These are phyloP conservation scores for Zaprionus bogoriensis DNA, from an alignment of 2,888 invertebrate genomes.

Conservation along the genomic window DNA sequence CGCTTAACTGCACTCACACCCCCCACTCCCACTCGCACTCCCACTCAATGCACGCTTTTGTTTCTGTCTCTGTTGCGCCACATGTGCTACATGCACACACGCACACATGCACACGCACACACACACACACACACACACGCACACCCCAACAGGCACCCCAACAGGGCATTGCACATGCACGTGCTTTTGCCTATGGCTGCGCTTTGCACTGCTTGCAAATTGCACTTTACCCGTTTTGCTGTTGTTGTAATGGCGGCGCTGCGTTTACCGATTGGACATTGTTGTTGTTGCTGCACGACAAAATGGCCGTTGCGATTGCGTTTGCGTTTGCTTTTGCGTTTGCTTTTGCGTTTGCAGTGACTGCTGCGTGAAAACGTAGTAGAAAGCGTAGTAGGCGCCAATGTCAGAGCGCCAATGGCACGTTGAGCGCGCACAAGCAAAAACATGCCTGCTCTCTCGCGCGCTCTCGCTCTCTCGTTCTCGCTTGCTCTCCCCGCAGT, in stretches of 20 bases:
- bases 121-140: constrained; percentile 4
- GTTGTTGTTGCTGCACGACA: constrained; percentile 15
- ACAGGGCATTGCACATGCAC: constrained; percentile 36
- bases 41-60: background rate
- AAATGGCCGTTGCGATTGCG: constrained; percentile 43
- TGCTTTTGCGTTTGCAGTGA: background rate
- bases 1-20: constrained; percentile 38
- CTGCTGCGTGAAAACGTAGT: constrained; percentile 24
- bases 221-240: constrained; percentile 24
- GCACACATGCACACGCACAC: background rate
- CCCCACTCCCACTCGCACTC: background rate
- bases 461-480: background rate
- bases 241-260: constrained; percentile 27
- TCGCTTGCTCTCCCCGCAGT: background rate
- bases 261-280: constrained; percentile 46
- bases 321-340: background rate
- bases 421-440: constrained; percentile 28
- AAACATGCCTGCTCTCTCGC: constrained; percentile 1
- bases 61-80: background rate
- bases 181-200: constrained; percentile 27
- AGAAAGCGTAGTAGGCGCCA: constrained; percentile 40
- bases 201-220: constrained; percentile 39
- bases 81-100: background rate
- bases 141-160: constrained; percentile 6
- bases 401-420: constrained; percentile 26